Conservation (phyloP, 2,888 invertebrate genomes). For the Brassicogethes aeneus region DNA sequence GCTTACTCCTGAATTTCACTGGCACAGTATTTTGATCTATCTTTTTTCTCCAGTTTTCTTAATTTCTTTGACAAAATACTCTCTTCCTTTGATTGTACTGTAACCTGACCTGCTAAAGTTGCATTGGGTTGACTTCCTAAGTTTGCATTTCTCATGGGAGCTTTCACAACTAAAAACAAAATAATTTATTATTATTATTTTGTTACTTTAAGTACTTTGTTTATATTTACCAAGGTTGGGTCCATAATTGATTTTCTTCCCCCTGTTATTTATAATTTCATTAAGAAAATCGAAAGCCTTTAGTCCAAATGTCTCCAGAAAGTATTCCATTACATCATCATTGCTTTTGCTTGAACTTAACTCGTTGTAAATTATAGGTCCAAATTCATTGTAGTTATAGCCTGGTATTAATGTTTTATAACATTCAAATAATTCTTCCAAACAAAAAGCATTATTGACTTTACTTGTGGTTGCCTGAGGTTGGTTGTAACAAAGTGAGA, state of each 20-base stretch:
- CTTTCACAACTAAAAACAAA: too few species aligned
- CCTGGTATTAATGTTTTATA: slow-evolving; percentile 24
- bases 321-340: slow-evolving; percentile 64
- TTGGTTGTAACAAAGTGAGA: slow-evolving; percentile 20
- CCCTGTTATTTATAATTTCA: slow-evolving; percentile 33
- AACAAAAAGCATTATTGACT: slow-evolving; percentile 14
- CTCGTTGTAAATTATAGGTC: slow-evolving; percentile 21
- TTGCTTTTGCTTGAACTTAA: slow-evolving; percentile 28
- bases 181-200: too few species aligned
- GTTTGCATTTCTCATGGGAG: too few species aligned
- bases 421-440: slow-evolving; percentile 25
- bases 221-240: slow-evolving; percentile 1
- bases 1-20: slow-evolving; percentile 22
- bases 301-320: slow-evolving; percentile 85
- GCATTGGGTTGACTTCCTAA: slow-evolving; percentile 14
- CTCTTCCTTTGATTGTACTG: slow-evolving; percentile 76
- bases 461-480: slow-evolving; percentile 8
- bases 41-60: slow-evolving; percentile 78
- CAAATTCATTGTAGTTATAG: slow-evolving; percentile 28
- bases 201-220: too few species aligned
- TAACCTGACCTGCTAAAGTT: slow-evolving; percentile 68
- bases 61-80: slow-evolving; percentile 65
- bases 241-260: slow-evolving; percentile 23
- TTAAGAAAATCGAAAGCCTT: slow-evolving; percentile 45
- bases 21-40: slow-evolving; percentile 30